A percentile compares a stretch with the other conserved stretches of the same genome.
These are phyloP conservation scores for Menidia beryllina DNA, from an alignment of 2,113 vertebrate species.

Conservation along the genomic window DNA sequence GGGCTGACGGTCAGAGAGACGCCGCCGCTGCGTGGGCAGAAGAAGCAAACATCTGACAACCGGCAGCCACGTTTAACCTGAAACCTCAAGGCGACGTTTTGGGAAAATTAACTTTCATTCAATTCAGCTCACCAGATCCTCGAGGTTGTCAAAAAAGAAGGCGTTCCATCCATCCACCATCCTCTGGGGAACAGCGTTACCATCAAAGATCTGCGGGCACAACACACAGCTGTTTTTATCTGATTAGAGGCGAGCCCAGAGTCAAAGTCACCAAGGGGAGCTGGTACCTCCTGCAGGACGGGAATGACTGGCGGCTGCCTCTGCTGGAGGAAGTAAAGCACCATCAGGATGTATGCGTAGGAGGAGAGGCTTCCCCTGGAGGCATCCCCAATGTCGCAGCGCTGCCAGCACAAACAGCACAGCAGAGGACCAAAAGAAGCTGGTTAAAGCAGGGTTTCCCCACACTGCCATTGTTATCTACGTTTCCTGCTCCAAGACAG, in stretches of 20 bases:
- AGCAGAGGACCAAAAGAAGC: too few relatives aligned
- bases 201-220: conserved; percentile 91
- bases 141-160: conserved; percentile 93
- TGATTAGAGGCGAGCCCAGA: not conserved
- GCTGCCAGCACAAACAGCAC: conserved; percentile 78
- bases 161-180: conserved; percentile 99
- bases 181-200: conserved; percentile 88
- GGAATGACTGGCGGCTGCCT: conserved; percentile 95
- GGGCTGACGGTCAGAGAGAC: conserved; percentile 85
- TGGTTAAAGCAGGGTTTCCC: too few relatives aligned
- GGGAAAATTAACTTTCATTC: too few relatives aligned
- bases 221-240: not conserved
- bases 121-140: conserved; percentile 94
- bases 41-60: not conserved
- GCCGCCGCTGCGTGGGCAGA: conserved; percentile 81
- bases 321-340: conserved; percentile 98
- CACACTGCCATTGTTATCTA: too few relatives aligned
- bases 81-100: too few relatives aligned
- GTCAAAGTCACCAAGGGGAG: not conserved
- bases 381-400: conserved; percentile 98
- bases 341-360: conserved; percentile 99
- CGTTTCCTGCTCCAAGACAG: too few relatives aligned
- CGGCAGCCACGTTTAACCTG: not conserved
- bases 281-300: conserved; percentile 93
- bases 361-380: conserved; percentile 98